Conservation (phyloP, 2,113 vertebrate genomes). For the Oceanodroma tethys region DNA sequence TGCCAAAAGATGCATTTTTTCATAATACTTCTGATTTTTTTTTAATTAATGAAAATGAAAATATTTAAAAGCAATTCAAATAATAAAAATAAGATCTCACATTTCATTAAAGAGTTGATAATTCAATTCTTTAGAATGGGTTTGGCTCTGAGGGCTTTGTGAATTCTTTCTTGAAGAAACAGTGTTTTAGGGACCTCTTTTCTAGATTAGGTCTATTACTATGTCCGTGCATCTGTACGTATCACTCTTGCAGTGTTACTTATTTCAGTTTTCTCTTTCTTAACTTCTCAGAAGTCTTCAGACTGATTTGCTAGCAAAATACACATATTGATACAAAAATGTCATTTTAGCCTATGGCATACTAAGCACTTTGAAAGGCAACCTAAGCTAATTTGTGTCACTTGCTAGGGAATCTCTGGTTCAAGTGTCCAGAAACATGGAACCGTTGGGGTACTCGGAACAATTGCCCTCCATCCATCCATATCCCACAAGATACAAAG, state of each 20-base stretch:
- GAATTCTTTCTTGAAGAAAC: neutral
- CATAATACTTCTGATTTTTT: neutral
- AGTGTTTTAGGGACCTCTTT: neutral
- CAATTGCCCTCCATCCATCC: neutral
- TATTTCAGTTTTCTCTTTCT: neutral
- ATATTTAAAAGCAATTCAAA: neutral
- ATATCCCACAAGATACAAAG: neutral
- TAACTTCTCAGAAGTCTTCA: neutral
- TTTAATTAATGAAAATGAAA: neutral
- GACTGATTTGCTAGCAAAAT: neutral
- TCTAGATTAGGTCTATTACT: neutral
- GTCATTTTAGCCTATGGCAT: neutral
- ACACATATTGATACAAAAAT: neutral
- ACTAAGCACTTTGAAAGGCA: neutral
- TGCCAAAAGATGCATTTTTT: neutral
- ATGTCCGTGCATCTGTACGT: rapidly evolving
- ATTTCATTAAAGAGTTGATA: neutral
- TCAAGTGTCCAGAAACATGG: neutral
- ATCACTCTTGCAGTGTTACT: neutral
- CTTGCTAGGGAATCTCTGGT: neutral
- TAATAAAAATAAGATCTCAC: neutral
- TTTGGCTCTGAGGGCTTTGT: neutral
- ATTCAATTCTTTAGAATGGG: neutral
- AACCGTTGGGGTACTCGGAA: neutral
- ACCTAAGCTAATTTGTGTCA: neutral